Percentiles rank a stretch among this genome's conserved stretches.
Evolutionary conservation across 2,888 invertebrate genomes (phyloP).

Genomic region (Pterostichus madidus): DNA sequence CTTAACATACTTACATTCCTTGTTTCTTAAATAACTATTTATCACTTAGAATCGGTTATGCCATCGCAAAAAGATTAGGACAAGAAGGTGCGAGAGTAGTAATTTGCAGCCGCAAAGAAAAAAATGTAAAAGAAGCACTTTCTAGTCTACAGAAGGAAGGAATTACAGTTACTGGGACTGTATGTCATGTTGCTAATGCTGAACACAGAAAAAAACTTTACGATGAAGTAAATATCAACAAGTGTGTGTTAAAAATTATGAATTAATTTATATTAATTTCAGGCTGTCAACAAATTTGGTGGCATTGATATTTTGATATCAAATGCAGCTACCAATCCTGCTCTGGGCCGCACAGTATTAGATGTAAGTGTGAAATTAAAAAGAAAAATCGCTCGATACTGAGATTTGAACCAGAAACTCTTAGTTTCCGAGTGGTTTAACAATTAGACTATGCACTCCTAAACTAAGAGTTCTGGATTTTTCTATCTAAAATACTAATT

Average conservation of each 20-base stretch:
- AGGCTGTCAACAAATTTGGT: slow-evolving; percentile 89
- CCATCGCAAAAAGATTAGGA: slow-evolving; percentile 92
- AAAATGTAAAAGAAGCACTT: slow-evolving; percentile 90
- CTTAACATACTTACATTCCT: too few species aligned
- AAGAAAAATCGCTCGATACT: too few species aligned
- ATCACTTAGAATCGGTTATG: slow-evolving; percentile 89
- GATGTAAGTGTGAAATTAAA: slow-evolving; percentile 79
- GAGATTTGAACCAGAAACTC: too few species aligned
- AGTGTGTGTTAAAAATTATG: too few species aligned
- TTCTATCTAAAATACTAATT: too few species aligned
- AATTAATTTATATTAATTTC: slow-evolving; percentile 70
- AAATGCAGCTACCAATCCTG: slow-evolving; percentile 96
- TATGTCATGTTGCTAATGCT: slow-evolving; percentile 93
- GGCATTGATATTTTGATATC: slow-evolving; percentile 96
- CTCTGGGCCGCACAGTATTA: slow-evolving; percentile 87
- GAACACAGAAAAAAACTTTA: slow-evolving; percentile 89
- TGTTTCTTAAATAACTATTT: too few species aligned
- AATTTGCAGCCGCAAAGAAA: slow-evolving; percentile 93
- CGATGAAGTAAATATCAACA: slow-evolving; percentile 78
- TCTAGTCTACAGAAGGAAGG: slow-evolving; percentile 85
- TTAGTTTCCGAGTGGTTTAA: too few species aligned
- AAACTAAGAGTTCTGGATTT: too few species aligned
- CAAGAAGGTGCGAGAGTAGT: slow-evolving; percentile 95
- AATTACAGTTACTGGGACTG: slow-evolving; percentile 86
- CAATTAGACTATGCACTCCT: too few species aligned